phyloP scores from a whole-genome alignment of 2,113 vertebrate species.

The Enhydra lutris region DNA sequence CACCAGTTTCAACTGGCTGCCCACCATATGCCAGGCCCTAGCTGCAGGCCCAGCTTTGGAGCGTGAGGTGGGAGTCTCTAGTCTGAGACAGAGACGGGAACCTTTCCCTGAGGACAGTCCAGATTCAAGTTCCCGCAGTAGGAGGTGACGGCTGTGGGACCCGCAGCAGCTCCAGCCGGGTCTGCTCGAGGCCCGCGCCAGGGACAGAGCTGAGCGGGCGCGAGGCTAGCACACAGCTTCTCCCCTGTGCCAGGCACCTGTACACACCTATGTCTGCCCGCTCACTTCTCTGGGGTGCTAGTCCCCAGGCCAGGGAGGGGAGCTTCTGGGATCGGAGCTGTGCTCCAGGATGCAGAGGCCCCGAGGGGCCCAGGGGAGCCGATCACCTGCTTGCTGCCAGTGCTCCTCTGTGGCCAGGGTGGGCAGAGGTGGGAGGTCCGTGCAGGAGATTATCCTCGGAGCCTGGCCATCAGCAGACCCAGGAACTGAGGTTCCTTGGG shows the following conservation, averaged over 20 bases:
- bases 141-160: accelerated
- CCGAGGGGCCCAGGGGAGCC: not conserved
- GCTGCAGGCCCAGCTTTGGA: no score
- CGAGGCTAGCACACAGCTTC: not conserved
- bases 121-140: no score
- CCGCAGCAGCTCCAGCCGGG: not conserved
- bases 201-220: not conserved
- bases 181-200: not conserved
- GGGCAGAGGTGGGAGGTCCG: not conserved
- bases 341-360: no score
- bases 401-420: not conserved
- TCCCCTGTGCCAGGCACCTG: not conserved
- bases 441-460: not conserved
- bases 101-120: not conserved
- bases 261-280: not conserved
- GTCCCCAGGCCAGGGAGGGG: not conserved
- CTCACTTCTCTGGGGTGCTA: not conserved
- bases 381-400: not conserved
- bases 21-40: not conserved
- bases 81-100: not conserved
- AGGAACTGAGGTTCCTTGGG: constrained; percentile 1
- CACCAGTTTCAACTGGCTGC: not conserved
- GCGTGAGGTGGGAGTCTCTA: not conserved
- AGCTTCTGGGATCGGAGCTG: no score
- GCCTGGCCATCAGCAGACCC: not conserved